A percentile compares a stretch with the other conserved stretches of the same genome.
Evolutionary conservation across 1,140 invertebrate genomes (phyloP).

Genomic region (Bombyx mandarina): DNA sequence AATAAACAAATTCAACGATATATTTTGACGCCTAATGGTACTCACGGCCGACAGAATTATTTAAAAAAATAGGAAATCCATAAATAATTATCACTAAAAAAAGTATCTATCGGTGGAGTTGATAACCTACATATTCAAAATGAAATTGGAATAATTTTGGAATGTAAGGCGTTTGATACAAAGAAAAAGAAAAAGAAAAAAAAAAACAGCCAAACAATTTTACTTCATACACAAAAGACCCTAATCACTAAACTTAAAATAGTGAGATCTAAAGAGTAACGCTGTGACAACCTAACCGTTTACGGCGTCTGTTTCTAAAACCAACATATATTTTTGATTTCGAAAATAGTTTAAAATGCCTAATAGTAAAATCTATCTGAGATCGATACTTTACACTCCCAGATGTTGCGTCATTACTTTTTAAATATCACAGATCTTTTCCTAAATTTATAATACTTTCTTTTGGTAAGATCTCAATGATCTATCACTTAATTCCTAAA

Average conservation of each 20-base stretch:
- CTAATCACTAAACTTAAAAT: not conserved
- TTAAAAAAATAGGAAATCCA: conserved; percentile 8
- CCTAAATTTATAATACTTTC: conserved; percentile 62
- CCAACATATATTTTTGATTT: conserved; percentile 7
- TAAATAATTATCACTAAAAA: conserved; percentile 18
- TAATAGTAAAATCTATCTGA: conserved; percentile 51
- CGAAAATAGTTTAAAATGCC: conserved; percentile 16
- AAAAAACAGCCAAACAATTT: not conserved
- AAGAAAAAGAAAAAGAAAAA: not conserved
- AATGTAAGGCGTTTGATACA: conserved; percentile 33
- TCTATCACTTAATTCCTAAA: conserved; percentile 25
- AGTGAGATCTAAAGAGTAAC: not conserved
- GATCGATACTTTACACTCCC: conserved; percentile 55
- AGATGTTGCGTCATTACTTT: conserved; percentile 58
- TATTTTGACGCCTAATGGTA: conserved; percentile 46
- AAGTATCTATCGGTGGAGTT: conserved; percentile 32
- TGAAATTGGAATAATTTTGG: conserved; percentile 30
- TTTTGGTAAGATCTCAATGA: conserved; percentile 29
- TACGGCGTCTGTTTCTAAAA: no score
- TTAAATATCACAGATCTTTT: conserved; percentile 60
- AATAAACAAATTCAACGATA: conserved; percentile 14
- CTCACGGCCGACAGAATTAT: conserved; percentile 21
- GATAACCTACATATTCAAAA: conserved; percentile 17
- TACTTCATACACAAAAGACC: not conserved
- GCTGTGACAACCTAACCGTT: not conserved